A percentile compares a stretch with the other conserved stretches of the same genome.
These are phyloP conservation scores for Sinelater perroti DNA, from an alignment of 2,888 invertebrate species.

Conservation along the genomic window DNA sequence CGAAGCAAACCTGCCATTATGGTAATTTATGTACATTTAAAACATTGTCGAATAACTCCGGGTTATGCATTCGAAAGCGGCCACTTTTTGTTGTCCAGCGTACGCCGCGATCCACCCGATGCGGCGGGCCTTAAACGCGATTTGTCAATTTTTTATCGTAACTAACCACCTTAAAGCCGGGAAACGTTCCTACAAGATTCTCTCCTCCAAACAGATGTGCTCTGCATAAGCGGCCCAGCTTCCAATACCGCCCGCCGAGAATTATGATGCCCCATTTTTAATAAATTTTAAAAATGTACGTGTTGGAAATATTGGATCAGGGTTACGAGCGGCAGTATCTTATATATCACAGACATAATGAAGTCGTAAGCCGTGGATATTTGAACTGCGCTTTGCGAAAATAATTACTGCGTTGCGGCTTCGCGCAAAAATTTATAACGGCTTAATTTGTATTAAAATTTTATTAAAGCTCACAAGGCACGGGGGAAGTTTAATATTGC, in stretches of 20 bases:
- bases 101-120: too few species aligned
- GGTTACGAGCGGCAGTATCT: conserved; percentile 23
- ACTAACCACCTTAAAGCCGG: not conserved
- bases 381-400: conserved; percentile 21
- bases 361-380: conserved; percentile 25
- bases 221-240: conserved; percentile 24
- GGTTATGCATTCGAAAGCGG: too few species aligned
- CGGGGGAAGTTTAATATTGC: conserved; percentile 9
- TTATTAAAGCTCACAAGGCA: conserved; percentile 8
- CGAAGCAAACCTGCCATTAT: too few species aligned
- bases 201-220: conserved; percentile 26
- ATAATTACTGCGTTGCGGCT: conserved; percentile 20
- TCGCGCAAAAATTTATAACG: conserved; percentile 20
- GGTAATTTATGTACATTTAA: conserved; percentile 9
- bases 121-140: too few species aligned
- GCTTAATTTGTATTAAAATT: conserved; percentile 26
- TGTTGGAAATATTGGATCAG: conserved; percentile 35
- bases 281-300: conserved; percentile 35
- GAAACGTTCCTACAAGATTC: conserved; percentile 11
- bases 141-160: not conserved
- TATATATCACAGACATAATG: conserved; percentile 31
- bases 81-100: too few species aligned
- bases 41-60: conserved; percentile 1
- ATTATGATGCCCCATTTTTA: conserved; percentile 34
- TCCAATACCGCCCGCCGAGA: conserved; percentile 29